phyloP scores from a whole-genome alignment of 2,888 invertebrate genomes.

The Zootermopsis nevadensis region DNA sequence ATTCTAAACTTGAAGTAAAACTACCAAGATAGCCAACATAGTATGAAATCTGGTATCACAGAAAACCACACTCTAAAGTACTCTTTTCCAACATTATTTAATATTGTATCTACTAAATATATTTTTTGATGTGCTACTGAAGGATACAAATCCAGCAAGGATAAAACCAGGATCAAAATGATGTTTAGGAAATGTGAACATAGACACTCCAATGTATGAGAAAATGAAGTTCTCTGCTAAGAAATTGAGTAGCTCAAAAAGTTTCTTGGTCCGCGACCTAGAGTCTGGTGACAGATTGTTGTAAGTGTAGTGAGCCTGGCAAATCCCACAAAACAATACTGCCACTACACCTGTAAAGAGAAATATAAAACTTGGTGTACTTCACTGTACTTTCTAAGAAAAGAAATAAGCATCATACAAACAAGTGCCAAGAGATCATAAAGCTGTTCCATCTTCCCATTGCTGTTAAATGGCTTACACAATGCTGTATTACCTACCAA shows the following conservation, averaged over 20 bases:
- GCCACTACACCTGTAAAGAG: conserved; percentile 86
- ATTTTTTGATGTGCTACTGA: conserved; percentile 59
- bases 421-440: neutral
- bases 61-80: too few species aligned
- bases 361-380: conserved; percentile 39
- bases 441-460: too few species aligned
- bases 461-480: neutral
- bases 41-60: too few species aligned
- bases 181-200: conserved; percentile 97
- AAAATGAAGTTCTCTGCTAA: conserved; percentile 98
- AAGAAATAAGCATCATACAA: conserved; percentile 27
- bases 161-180: conserved; percentile 94
- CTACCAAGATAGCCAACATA: too few species aligned
- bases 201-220: conserved; percentile 97
- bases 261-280: conserved; percentile 86
- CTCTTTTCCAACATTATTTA: too few species aligned
- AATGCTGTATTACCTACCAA: too few species aligned
- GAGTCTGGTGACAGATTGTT: conserved; percentile 94
- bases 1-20: too few species aligned
- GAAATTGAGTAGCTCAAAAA: conserved; percentile 95
- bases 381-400: neutral
- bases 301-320: conserved; percentile 99
- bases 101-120: too few species aligned
- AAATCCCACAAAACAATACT: conserved; percentile 97
- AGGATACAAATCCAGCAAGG: conserved; percentile 93